phyloP scores from a whole-genome alignment of 2,113 vertebrate species.

The Arenaria interpres region DNA sequence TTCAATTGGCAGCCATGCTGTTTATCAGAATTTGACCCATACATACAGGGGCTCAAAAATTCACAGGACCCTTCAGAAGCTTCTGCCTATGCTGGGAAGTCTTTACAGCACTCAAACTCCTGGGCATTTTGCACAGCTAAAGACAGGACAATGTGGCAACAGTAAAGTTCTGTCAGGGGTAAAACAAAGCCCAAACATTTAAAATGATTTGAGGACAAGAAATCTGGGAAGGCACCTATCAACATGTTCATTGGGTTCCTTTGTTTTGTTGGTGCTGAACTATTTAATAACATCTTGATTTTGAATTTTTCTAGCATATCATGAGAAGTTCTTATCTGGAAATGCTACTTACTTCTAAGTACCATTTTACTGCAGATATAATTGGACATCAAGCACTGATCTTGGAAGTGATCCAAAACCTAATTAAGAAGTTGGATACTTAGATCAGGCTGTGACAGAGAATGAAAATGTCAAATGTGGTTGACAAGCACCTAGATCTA shows the following conservation, averaged over 20 bases:
- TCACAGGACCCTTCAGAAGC: not conserved
- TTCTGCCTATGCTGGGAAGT: not conserved
- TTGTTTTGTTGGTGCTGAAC: not conserved
- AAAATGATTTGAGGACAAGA: not conserved
- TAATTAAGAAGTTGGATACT: slow-evolving; percentile 71
- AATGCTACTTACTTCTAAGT: slow-evolving; percentile 66
- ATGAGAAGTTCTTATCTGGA: slow-evolving; percentile 50
- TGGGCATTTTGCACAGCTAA: not conserved
- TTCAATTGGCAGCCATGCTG: not conserved
- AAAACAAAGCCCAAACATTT: not conserved
- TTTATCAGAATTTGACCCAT: not conserved
- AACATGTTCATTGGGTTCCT: not conserved
- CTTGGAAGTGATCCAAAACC: slow-evolving; percentile 75
- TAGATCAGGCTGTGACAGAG: slow-evolving; percentile 55
- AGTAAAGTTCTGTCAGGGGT: not conserved
- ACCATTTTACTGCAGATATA: slow-evolving; percentile 67
- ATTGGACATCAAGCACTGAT: slow-evolving; percentile 57
- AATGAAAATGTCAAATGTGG: slow-evolving; percentile 18
- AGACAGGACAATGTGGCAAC: not conserved
- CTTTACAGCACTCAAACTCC: not conserved
- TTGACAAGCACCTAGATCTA: slow-evolving; percentile 23
- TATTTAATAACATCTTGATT: slow-evolving; percentile 28
- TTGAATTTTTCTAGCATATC: slow-evolving; percentile 19
- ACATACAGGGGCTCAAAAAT: not conserved
- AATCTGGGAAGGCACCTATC: not conserved